Base-by-base conservation (phyloP, 2,797 vertebrate species). In the Gymnothorax reevesii region DNA sequence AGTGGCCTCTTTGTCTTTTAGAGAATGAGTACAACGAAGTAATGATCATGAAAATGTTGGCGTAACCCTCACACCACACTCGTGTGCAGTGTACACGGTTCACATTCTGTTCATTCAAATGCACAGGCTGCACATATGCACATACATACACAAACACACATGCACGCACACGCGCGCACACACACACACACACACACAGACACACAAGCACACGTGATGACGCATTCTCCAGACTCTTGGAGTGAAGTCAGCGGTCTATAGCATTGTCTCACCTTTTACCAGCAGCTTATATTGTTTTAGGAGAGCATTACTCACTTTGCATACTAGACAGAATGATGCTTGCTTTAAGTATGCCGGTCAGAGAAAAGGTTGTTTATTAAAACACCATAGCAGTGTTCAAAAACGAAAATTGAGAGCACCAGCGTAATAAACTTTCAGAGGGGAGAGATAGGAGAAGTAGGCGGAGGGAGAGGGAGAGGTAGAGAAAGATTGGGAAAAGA, bases 401-500 rank as follows among this genome's bases (percentile, higher is more conserved):
- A 64, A 64, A 64, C 9, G 17, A 4, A 20, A 69, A 69, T 4
- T 25, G 20, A n/a, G 25, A 69, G 4, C n/a, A n/a, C 64, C n/a
- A 69, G 2, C 1, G 8, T 12, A 9, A 71, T 20, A 71, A 7
- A 27, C 64, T 69, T n/a, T 69, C 64, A 69, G 1, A 66, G 20
- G 7, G 64, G 55, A 20, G 83, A 87, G 4, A 62, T 88, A 88
- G 87, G 69, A 80, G 89, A 87, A 20, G 17, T 59, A 90, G 42
- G 83, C 83, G 85, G 84, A 88, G 57, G 15, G 57, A 59, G 84
- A 88, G 57, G 15, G 57, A 59, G 57, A 59, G 57, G 15, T 15
- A 59, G 57, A 59, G 33, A 42, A 42, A 42, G 33, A 42, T 42
- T 42, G 33, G 33, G 33, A 42, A 42, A 42, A 42, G 33, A 59